These are phyloP conservation scores for Montipora foliosa DNA, from an alignment of 64 coral and sea anemone species.

Conservation along the genomic window DNA sequence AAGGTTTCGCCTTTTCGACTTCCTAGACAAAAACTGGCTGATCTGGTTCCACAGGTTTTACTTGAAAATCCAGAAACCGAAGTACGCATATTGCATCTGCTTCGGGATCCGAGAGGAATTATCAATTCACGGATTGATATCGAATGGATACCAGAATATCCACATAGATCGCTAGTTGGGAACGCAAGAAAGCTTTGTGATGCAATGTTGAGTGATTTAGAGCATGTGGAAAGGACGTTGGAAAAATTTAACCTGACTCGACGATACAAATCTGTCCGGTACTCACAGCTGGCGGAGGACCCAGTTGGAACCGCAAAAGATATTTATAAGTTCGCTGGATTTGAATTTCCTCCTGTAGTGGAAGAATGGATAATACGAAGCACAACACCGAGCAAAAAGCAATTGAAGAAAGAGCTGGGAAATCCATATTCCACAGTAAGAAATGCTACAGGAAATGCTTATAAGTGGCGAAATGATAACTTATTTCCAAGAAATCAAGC, in stretches of 20 bases:
- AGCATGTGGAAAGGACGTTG: slow-evolving; percentile 8
- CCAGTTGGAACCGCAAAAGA: slow-evolving; percentile 47
- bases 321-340: slow-evolving; percentile 53
- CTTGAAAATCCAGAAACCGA: slow-evolving; percentile 42
- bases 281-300: slow-evolving; percentile 44
- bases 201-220: slow-evolving; percentile 1
- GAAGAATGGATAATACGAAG: slow-evolving; percentile 35
- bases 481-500: slow-evolving; percentile 17
- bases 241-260: not conserved
- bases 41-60: slow-evolving; percentile 27
- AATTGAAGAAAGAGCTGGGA: not conserved
- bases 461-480: slow-evolving; percentile 36
- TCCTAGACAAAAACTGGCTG: slow-evolving; percentile 32
- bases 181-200: slow-evolving; percentile 7
- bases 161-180: not conserved
- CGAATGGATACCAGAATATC: slow-evolving; percentile 42
- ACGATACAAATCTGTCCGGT: slow-evolving; percentile 33
- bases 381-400: slow-evolving; percentile 34
- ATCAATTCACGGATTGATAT: slow-evolving; percentile 56
- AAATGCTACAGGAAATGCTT: slow-evolving; percentile 56
- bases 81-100: slow-evolving; percentile 5
- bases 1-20: slow-evolving; percentile 30
- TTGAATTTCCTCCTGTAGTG: slow-evolving; percentile 6
- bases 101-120: slow-evolving; percentile 56
- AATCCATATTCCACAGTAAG: slow-evolving; percentile 45